Conservation (phyloP, 2,888 invertebrate species). For the Theretra japonica region DNA sequence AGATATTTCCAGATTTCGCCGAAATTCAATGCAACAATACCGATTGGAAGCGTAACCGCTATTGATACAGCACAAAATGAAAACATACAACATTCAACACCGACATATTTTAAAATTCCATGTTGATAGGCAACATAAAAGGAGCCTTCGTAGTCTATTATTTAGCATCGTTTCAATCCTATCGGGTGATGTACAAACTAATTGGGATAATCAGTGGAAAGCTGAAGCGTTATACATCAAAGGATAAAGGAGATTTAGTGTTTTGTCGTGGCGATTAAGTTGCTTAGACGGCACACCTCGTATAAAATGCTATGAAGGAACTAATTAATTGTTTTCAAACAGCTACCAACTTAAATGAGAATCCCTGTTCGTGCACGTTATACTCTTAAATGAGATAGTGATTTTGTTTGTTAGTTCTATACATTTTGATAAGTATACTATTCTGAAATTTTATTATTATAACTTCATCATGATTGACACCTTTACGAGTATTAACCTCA, state of each 20-base stretch:
- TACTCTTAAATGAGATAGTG: too few relatives aligned
- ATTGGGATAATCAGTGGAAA: constrained; percentile 46
- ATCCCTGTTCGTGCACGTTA: background rate
- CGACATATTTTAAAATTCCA: background rate
- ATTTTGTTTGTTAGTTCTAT: too few relatives aligned
- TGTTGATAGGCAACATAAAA: background rate
- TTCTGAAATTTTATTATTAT: too few relatives aligned
- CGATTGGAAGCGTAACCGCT: background rate
- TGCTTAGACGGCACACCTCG: constrained; percentile 27
- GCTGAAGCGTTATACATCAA: constrained; percentile 48
- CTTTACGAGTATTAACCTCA: too few relatives aligned
- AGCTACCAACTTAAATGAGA: background rate
- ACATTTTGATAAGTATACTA: too few relatives aligned
- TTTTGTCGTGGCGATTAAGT: constrained; percentile 41
- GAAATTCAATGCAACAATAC: background rate
- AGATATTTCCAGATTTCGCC: constrained; percentile 35
- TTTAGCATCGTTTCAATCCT: background rate
- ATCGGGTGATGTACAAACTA: constrained; percentile 40
- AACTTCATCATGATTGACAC: too few relatives aligned
- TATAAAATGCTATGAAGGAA: constrained; percentile 22
- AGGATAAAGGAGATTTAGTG: constrained; percentile 50
- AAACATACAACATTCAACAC: constrained; percentile 36
- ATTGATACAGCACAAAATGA: constrained; percentile 2
- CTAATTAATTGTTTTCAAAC: constrained; percentile 20
- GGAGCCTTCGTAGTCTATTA: background rate